Conservation (phyloP, 2,113 vertebrate genomes). For the Sylvilagus bachmani region DNA sequence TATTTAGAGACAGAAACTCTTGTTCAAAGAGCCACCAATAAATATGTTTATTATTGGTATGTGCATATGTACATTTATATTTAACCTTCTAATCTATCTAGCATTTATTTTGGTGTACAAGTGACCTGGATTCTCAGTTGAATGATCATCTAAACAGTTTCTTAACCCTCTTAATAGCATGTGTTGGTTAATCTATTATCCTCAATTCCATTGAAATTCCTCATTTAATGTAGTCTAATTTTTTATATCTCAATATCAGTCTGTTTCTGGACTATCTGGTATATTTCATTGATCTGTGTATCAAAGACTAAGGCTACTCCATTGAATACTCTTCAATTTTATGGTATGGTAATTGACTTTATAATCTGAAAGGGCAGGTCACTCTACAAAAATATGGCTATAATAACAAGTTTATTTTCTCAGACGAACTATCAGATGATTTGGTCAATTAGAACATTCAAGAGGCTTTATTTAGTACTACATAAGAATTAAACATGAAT, state of each 20-base stretch:
- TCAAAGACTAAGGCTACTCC: neutral
- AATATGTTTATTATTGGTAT: neutral
- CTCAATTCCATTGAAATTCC: neutral
- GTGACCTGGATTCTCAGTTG: neutral
- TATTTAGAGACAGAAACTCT: neutral
- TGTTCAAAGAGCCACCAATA: neutral
- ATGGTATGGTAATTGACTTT: neutral
- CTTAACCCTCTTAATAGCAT: neutral
- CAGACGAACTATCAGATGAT: neutral
- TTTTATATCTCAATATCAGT: neutral
- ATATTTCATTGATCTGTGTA: neutral
- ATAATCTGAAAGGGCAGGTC: neutral
- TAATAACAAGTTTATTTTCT: neutral
- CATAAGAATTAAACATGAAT: neutral
- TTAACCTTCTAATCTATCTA: neutral
- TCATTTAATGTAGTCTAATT: neutral
- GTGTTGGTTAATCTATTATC: neutral
- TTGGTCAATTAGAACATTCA: neutral
- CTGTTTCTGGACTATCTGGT: neutral
- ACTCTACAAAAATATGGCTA: neutral
- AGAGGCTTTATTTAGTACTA: neutral
- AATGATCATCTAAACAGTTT: neutral
- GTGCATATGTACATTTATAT: neutral
- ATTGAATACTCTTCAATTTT: neutral
- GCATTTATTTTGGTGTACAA: neutral